A percentile compares a stretch with the other conserved stretches of the same genome.
Conservation (phyloP, 1,140 invertebrate genomes). For the Cherax quadricarinatus region DNA sequence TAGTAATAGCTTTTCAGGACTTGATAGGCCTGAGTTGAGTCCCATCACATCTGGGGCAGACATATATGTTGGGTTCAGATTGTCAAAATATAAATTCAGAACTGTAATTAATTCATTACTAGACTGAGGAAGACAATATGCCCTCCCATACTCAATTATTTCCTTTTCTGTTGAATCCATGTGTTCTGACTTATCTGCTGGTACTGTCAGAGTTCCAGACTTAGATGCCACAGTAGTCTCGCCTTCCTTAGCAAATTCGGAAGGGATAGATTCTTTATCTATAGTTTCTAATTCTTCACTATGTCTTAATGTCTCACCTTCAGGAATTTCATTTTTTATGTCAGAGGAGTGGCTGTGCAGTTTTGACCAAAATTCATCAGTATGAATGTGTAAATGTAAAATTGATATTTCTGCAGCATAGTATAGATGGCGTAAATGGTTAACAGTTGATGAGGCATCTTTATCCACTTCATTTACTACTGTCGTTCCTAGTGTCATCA, state of each 20-base stretch:
- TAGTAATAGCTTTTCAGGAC: background rate
- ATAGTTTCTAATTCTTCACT: background rate
- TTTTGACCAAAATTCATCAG: background rate
- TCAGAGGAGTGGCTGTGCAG: background rate
- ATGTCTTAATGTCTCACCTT: background rate
- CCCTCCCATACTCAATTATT: background rate
- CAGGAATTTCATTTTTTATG: background rate
- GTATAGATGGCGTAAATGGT: constrained; percentile 7
- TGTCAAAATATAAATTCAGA: constrained; percentile 14
- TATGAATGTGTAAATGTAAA: background rate
- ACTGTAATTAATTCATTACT: background rate
- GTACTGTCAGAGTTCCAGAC: too few relatives aligned
- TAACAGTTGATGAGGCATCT: background rate
- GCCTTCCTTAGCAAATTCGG: background rate
- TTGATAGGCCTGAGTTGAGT: background rate
- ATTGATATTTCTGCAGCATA: constrained; percentile 26
- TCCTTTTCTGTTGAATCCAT: background rate
- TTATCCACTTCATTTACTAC: background rate
- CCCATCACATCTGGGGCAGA: background rate
- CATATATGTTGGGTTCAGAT: background rate
- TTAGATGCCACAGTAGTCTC: background rate
- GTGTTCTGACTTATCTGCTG: background rate
- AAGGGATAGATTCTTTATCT: background rate
- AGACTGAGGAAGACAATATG: background rate
- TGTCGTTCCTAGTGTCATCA: background rate